Base-by-base conservation (phyloP, 2,797 vertebrate genomes). In the Acanthis flammea region DNA sequence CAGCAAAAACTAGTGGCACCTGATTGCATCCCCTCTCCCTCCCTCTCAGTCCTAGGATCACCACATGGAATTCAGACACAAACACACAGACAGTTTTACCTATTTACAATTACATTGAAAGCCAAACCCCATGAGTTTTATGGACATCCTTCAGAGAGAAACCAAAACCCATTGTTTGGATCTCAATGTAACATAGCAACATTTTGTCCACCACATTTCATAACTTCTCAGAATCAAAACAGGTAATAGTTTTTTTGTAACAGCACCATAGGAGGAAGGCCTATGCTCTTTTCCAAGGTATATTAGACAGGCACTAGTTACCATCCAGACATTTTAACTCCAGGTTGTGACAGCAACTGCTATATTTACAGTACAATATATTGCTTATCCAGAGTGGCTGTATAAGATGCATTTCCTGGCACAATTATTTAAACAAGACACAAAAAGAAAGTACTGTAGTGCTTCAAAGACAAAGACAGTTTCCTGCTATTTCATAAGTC, bases 51-150 rank as follows among this genome's bases (percentile, higher is more conserved):
- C 96, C 93, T 79, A 79, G 58, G 17, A 61, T 39, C 78, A 53
- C n/a, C 92, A 92, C 72, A 53, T n/a, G 31, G 93, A 96, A 65
- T 92, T 88, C 86, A 89, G 94, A 97, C 96, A 95, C 88, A 86
- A 73, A 65, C 78, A 95, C 83, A 94, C 37, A 19, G 24, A 97
- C 87, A 97, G 81, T 84, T 97, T 91, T 95, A 97, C 92, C 31
- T 97, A 98, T 97, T 98, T 98, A 98, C 98, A 98, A 79, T 97
- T 81, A 96, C 97, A 97, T 3, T 76, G 94, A 96, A 97, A 97
- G 85, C 93, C 97, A 95, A 97, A 97, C n/a, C 83, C 96, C 76
- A 7, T n/a, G 91, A 96, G 90, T 92, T 95, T 95, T 86, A 75
- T 62, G 94, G 81, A 92, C 86, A 92, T 47, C 96, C 91, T 96